Conservation (phyloP, 2,888 invertebrate species). For the Ceratothoa steindachneri region DNA sequence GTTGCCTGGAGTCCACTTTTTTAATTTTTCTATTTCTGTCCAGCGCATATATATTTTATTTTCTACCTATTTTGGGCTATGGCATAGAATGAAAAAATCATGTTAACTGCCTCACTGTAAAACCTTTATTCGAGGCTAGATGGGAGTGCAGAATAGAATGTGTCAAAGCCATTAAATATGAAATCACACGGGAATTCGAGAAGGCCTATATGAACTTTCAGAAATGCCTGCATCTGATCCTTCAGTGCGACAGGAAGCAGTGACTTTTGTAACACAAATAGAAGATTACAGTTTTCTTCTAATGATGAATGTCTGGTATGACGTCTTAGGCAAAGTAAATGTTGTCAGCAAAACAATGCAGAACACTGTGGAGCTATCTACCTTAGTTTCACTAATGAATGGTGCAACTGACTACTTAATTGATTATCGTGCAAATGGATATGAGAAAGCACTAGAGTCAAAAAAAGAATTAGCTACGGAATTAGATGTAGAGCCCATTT, state of each 20-base stretch:
- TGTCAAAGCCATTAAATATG: background rate
- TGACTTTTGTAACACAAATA: background rate
- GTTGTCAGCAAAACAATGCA: slow-evolving; percentile 20
- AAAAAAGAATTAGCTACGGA: slow-evolving; percentile 11
- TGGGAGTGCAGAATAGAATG: slow-evolving; percentile 6
- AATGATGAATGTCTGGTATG: slow-evolving; percentile 12
- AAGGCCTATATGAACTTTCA: slow-evolving; percentile 2
- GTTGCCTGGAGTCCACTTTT: background rate
- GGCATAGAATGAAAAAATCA: slow-evolving; percentile 4
- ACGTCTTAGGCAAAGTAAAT: slow-evolving; percentile 19
- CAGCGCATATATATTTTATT: background rate
- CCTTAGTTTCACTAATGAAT: slow-evolving; percentile 20
- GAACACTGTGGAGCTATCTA: slow-evolving; percentile 18
- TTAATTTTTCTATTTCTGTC: background rate
- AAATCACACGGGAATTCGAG: background rate
- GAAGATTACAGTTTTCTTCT: background rate
- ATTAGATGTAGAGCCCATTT: slow-evolving; percentile 8
- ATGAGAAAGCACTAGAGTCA: slow-evolving; percentile 11
- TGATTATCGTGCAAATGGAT: slow-evolving; percentile 17
- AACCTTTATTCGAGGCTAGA: background rate
- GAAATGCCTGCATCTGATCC: background rate
- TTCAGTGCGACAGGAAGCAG: background rate
- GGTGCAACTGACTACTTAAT: slow-evolving; percentile 18
- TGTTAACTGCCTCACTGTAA: background rate
- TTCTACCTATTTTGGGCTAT: background rate